Evolutionary conservation across 2,888 invertebrate species (phyloP).

Genomic region (Drosophila algonquin): DNA sequence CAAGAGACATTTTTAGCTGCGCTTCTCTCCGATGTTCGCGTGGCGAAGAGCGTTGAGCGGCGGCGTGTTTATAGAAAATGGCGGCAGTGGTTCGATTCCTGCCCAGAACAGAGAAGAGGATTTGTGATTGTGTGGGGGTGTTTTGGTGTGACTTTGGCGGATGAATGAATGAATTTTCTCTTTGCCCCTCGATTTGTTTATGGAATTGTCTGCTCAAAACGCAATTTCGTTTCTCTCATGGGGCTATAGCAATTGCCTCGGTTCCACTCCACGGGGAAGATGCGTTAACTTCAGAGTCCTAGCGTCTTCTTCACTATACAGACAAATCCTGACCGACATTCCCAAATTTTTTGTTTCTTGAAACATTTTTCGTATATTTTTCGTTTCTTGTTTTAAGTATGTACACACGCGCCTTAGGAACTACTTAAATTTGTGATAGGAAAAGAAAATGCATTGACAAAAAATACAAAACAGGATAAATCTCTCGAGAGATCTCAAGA

Average conservation of each 20-base stretch:
- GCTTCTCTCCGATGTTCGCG: accelerated
- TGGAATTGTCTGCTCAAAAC: slow-evolving; percentile 64
- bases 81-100: neutral
- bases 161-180: neutral
- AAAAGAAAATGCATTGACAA: slow-evolving; percentile 64
- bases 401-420: slow-evolving; percentile 66
- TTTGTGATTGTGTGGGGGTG: too few relatives aligned
- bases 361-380: slow-evolving; percentile 17
- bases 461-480: slow-evolving; percentile 46
- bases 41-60: slow-evolving; percentile 37
- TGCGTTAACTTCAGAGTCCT: slow-evolving; percentile 17
- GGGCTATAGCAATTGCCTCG: slow-evolving; percentile 71
- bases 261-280: slow-evolving; percentile 75
- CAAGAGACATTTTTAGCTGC: neutral
- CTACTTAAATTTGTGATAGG: slow-evolving; percentile 57
- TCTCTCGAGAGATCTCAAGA: neutral
- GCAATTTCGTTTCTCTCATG: slow-evolving; percentile 65
- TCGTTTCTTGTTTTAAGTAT: slow-evolving; percentile 44
- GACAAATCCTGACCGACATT: slow-evolving; percentile 4
- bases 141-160: too few relatives aligned
- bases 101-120: neutral
- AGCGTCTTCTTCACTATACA: slow-evolving; percentile 13
- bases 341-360: slow-evolving; percentile 4
- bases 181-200: slow-evolving; percentile 60
- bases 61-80: neutral